Percentiles rank a stretch among this genome's conserved stretches.
These are phyloP conservation scores for Atrichornis clamosus DNA, from an alignment of 2,113 vertebrate genomes.

Conservation along the genomic window DNA sequence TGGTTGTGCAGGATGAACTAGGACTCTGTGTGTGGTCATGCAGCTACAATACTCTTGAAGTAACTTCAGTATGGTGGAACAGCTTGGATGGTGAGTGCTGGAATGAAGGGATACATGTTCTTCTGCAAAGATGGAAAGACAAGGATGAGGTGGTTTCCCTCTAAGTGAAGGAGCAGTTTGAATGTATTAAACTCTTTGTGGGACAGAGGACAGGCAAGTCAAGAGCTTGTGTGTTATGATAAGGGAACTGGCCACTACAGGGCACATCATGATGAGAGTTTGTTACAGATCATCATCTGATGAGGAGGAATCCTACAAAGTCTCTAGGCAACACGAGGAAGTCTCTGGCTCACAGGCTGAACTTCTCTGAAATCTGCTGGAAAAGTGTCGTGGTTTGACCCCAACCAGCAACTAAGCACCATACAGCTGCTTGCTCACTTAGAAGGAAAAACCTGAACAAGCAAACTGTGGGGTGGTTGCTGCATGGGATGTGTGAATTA, in stretches of 20 bases:
- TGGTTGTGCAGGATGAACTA: neutral
- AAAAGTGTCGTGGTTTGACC: neutral
- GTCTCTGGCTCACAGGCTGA: neutral
- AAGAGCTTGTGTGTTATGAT: neutral
- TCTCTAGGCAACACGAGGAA: neutral
- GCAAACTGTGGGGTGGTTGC: neutral
- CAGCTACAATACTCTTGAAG: neutral
- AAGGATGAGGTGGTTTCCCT: neutral
- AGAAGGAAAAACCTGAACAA: neutral
- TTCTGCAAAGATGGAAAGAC: neutral
- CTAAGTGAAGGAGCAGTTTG: neutral
- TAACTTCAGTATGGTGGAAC: neutral
- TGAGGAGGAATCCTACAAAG: neutral
- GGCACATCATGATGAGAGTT: neutral
- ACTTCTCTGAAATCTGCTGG: neutral
- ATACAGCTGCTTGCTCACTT: neutral
- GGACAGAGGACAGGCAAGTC: neutral
- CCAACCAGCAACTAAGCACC: fast-evolving
- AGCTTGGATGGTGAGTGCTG: neutral
- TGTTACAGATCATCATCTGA: neutral
- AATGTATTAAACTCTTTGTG: neutral
- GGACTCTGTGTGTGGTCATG: neutral
- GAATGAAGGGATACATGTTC: neutral
- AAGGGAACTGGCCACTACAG: neutral
- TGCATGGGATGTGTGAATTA: neutral